Base-by-base conservation (phyloP, 2,113 vertebrate species). In the Malurus cyaneus region DNA sequence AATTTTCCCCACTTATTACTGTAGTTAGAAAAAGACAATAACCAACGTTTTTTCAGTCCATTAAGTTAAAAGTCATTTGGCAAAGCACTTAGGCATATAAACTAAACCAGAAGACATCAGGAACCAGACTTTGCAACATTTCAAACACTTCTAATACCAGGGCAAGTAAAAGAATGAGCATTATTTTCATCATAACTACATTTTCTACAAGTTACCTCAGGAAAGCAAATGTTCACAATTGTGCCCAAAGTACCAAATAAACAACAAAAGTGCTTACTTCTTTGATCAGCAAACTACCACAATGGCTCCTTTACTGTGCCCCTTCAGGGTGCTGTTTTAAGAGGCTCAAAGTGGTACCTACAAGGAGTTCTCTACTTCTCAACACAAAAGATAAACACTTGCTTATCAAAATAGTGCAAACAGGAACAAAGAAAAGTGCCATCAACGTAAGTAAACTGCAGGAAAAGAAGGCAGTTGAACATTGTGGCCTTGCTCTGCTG, bases 401-500 rank as follows among this genome's bases (percentile, higher is more conserved):
- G 50, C 82, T 88, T 76, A 93, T 65, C 88, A 93, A 84, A 95
- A 91, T 89, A 96, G 96, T 96, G 95, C 96, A 97, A 97, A 96
- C 78, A 80, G 81, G 86, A 88, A 87, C 62, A 89, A 92, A 91
- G 71, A 77, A 95, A 95, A 93, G 95, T 96, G 92, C 88, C 69
- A 41, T 92, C 72, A 59, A 89, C 1, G 2, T 65, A 81, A 86
- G 82, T 93, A 96, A 94, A 96, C 87, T n/a, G 89, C 60, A 64
- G 62, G 42, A 56, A 31, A 50, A n/a, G 59, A 79, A 72, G 74
- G 70, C 62, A 90, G 54, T 14, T 77, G 66, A 67, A 69, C 46
- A 42, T 59, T 31, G 34, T 6, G 46, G 66, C 76, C 64, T 72
- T 2, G 9, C 60, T 78, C 46, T 2, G 8, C 54, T 77, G 74